Percentiles rank a stretch among this genome's conserved stretches.
Evolutionary conservation across 2,797 vertebrate genomes (phyloP).

Genomic region (Ara ararauna): DNA sequence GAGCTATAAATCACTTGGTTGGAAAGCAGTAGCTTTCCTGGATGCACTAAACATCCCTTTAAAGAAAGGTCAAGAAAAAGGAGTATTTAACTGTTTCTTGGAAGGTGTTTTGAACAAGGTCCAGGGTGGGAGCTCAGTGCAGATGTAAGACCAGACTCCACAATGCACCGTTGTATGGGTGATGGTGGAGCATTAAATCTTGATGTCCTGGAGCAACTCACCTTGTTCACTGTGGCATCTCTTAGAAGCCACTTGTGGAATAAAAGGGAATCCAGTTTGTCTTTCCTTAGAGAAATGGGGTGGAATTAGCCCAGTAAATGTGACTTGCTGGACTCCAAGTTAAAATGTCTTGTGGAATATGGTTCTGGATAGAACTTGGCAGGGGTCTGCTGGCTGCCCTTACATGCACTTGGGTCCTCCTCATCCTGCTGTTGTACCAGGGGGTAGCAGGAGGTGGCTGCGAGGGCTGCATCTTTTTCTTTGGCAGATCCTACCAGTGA

Average conservation of each 20-base stretch:
- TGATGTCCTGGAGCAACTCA: neutral
- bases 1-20: neutral
- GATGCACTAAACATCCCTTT: neutral
- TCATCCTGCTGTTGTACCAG: neutral
- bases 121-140: neutral
- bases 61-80: neutral
- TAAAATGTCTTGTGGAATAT: neutral
- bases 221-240: neutral
- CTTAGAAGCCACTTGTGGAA: neutral
- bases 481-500: neutral
- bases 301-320: neutral
- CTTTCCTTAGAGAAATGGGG: neutral
- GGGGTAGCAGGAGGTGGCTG: neutral
- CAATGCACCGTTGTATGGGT: accelerated
- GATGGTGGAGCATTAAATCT: neutral
- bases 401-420: neutral
- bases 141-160: neutral
- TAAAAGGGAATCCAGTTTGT: neutral
- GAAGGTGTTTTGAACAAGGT: neutral
- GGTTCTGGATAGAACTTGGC: neutral
- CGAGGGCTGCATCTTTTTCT: neutral
- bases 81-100: neutral
- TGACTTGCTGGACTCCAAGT: neutral
- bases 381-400: neutral
- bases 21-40: neutral